phyloP scores from a whole-genome alignment of 2,113 vertebrate genomes.

The Protobothrops flavoviridis region DNA sequence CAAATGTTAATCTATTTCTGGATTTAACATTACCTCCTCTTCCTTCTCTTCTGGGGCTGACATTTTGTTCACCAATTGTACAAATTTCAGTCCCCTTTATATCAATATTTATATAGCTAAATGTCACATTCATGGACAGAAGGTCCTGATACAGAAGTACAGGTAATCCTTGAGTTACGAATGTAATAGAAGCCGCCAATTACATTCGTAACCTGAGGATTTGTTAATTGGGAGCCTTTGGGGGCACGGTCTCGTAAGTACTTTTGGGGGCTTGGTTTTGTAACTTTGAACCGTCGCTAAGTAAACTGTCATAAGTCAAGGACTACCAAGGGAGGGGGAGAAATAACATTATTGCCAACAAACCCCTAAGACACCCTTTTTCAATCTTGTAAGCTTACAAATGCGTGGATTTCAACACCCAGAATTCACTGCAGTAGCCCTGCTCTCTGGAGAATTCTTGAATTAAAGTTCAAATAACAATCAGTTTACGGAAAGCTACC shows the following conservation, averaged over 20 bases:
- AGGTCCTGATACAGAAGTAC: background rate
- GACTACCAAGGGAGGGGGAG: too few species aligned
- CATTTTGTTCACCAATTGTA: background rate
- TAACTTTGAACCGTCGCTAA: too few species aligned
- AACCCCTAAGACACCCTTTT: background rate
- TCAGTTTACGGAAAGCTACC: background rate
- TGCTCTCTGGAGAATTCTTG: background rate
- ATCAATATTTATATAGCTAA: background rate
- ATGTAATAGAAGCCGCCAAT: too few species aligned
- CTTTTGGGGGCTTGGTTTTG: too few species aligned
- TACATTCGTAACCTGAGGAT: too few species aligned
- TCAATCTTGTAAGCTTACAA: background rate
- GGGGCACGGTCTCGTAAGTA: too few species aligned
- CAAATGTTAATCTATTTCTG: background rate
- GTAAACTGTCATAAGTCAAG: too few species aligned
- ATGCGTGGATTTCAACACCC: background rate
- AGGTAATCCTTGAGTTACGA: too few species aligned
- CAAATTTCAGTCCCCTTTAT: background rate
- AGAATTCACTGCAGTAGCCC: background rate
- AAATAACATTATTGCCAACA: background rate
- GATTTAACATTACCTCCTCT: background rate
- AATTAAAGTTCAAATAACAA: background rate
- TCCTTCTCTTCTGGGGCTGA: background rate
- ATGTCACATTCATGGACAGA: background rate
- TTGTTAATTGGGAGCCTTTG: too few species aligned